These are phyloP conservation scores for Takifugu bimaculatus DNA, from an alignment of 2,113 vertebrate genomes.

Conservation along the genomic window DNA sequence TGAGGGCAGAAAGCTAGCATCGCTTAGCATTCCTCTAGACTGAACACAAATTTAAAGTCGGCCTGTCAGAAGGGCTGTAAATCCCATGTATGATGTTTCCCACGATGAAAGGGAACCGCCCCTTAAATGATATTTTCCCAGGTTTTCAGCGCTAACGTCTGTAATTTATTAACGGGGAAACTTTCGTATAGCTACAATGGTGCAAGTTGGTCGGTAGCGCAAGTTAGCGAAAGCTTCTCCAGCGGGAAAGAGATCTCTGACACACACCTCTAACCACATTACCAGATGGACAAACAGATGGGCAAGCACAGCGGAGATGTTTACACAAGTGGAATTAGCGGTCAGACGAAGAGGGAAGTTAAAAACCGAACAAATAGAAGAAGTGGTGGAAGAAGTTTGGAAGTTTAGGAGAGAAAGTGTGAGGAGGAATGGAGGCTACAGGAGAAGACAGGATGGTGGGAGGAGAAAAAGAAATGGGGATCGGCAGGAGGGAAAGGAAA, in stretches of 20 bases:
- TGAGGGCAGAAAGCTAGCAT: conserved; percentile 1
- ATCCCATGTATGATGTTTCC: no score
- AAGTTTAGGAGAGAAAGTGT: conserved; percentile 23
- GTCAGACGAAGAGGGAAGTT: conserved; percentile 9
- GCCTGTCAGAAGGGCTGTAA: no score
- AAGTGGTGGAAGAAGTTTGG: background rate
- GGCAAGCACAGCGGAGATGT: conserved; percentile 24
- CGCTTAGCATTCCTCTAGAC: no score
- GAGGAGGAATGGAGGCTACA: conserved; percentile 17
- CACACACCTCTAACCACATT: conserved; percentile 55
- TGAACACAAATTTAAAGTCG: no score
- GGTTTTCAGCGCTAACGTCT: no score
- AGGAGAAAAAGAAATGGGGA: conserved; percentile 57
- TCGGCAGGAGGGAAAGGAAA: conserved; percentile 66
- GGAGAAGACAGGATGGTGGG: conserved; percentile 27
- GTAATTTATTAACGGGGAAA: no score
- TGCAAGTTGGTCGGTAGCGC: no score
- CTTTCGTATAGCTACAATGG: no score
- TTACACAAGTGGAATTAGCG: conserved; percentile 5
- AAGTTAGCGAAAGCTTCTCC: background rate
- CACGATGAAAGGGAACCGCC: no score
- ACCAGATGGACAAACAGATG: conserved; percentile 54
- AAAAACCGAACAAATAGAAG: conserved; percentile 7
- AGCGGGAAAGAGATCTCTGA: conserved; percentile 30
- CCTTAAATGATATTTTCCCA: no score